A percentile compares a stretch with the other conserved stretches of the same genome.
phyloP scores from a whole-genome alignment of 2,797 vertebrate species.

The Arctocebus calabarensis region DNA sequence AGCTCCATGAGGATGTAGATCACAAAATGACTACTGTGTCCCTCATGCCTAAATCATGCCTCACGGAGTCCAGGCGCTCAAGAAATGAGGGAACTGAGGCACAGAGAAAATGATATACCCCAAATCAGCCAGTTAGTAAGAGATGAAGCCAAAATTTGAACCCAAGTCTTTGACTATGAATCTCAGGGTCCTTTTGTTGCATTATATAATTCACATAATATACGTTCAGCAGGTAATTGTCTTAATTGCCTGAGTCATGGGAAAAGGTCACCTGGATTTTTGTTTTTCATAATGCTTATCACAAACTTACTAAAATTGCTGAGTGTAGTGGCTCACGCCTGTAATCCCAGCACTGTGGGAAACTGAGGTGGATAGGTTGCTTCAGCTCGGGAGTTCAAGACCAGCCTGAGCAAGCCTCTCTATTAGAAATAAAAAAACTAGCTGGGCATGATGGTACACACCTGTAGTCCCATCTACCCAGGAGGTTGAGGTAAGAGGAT shows the following conservation, averaged over 20 bases:
- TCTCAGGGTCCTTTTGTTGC: neutral
- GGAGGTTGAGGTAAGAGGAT: too few relatives aligned
- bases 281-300: constrained; percentile 17
- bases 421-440: too few relatives aligned
- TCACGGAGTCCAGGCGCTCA: neutral
- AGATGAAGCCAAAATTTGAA: neutral
- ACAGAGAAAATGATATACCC: neutral
- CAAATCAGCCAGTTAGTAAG: neutral
- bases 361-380: too few relatives aligned
- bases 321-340: too few relatives aligned
- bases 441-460: too few relatives aligned
- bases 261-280: constrained; percentile 5
- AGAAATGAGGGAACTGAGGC: neutral
- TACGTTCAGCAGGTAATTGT: neutral
- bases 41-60: neutral
- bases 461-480: too few relatives aligned
- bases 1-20: neutral
- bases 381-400: too few relatives aligned
- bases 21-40: neutral
- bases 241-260: constrained; percentile 26
- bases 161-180: neutral
- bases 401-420: too few relatives aligned
- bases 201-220: neutral
- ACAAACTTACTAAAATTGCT: constrained; percentile 51
- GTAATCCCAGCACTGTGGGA: too few relatives aligned